Percentiles rank a stretch among this genome's conserved stretches.
phyloP scores from a whole-genome alignment of 2,113 vertebrate species.

The Perca fluviatilis region DNA sequence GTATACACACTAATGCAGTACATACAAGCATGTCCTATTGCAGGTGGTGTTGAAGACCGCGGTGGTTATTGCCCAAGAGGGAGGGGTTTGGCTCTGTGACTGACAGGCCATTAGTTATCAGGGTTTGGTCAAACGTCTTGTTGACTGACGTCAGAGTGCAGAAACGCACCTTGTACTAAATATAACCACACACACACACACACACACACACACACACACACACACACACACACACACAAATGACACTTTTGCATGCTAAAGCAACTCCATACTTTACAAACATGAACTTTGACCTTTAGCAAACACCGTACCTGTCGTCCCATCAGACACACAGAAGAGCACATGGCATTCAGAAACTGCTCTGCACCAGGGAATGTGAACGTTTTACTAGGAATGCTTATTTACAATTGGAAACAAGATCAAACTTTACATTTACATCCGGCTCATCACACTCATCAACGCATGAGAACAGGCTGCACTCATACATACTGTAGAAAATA shows the following conservation, averaged over 20 bases:
- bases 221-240: not conserved
- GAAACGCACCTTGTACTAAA: constrained; percentile 65
- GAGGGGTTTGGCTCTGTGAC: constrained; percentile 65
- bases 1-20: constrained; percentile 22
- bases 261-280: constrained; percentile 22
- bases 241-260: not conserved
- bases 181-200: constrained; percentile 37
- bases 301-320: constrained; percentile 7
- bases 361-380: not conserved
- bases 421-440: not conserved
- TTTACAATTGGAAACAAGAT: not conserved
- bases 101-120: constrained; percentile 74
- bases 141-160: constrained; percentile 69
- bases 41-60: constrained; percentile 14
- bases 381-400: not conserved
- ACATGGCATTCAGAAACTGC: not conserved
- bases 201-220: not conserved
- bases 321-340: not conserved
- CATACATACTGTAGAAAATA: too few species aligned
- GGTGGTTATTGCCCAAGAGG: constrained; percentile 63
- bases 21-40: constrained; percentile 4
- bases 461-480: too few species aligned
- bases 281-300: constrained; percentile 37
- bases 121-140: constrained; percentile 64
- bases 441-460: not conserved